Evolutionary conservation across 2,888 invertebrate genomes (phyloP).

Genomic region (Microctonus aethiopoides): DNA sequence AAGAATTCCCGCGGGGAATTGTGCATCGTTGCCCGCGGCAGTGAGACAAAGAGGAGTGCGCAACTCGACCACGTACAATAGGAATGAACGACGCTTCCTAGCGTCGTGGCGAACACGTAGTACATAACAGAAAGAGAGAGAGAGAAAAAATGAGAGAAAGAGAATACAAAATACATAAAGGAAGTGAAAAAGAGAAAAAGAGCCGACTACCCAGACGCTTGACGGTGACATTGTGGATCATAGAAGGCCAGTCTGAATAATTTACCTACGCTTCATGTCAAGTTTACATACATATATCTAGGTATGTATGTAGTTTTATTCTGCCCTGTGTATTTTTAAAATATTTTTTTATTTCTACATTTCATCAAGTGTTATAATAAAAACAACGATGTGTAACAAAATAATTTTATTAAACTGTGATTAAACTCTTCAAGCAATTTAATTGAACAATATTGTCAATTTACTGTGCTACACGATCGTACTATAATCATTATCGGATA

Average conservation of each 20-base stretch:
- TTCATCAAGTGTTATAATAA: too few species aligned
- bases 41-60: background rate
- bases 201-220: constrained; percentile 47
- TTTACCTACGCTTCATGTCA: constrained; percentile 45
- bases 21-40: constrained; percentile 19
- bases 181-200: constrained; percentile 23
- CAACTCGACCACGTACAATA: constrained; percentile 7
- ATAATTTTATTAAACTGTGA: too few species aligned
- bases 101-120: constrained; percentile 9
- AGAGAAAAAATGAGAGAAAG: constrained; percentile 9
- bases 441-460: too few species aligned
- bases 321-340: background rate
- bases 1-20: constrained; percentile 50
- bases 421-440: too few species aligned
- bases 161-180: constrained; percentile 2
- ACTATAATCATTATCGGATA: too few species aligned
- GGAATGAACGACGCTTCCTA: constrained; percentile 15
- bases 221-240: constrained; percentile 51
- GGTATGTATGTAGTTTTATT: background rate
- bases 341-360: too few species aligned
- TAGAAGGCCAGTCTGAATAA: constrained; percentile 54
- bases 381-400: too few species aligned
- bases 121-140: constrained; percentile 12
- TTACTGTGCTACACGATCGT: too few species aligned
- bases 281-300: too few species aligned